Conservation (phyloP, 2,888 invertebrate species). For the Pemphredon lugubris region DNA sequence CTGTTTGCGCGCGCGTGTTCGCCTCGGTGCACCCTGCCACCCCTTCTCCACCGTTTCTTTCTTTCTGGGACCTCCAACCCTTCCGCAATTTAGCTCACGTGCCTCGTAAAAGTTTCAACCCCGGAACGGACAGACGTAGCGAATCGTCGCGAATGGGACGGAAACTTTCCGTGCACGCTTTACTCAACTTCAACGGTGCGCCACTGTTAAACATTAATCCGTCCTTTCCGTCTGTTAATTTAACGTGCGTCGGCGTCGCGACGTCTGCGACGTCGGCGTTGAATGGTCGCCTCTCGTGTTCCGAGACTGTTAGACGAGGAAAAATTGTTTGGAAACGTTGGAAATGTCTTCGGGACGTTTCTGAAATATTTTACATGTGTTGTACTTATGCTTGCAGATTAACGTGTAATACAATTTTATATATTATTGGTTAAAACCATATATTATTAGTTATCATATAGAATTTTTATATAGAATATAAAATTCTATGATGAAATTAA, state of each 20-base stretch:
- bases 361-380: too few relatives aligned
- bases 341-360: neutral
- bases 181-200: too few relatives aligned
- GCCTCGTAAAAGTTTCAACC: conserved; percentile 62
- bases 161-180: conserved; percentile 13
- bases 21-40: conserved; percentile 38
- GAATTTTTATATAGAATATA: too few relatives aligned
- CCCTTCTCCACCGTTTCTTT: conserved; percentile 11
- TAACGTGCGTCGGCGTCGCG: conserved; percentile 32
- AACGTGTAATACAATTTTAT: too few relatives aligned
- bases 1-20: conserved; percentile 32
- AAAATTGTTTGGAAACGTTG: too few relatives aligned
- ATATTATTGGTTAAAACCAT: too few relatives aligned
- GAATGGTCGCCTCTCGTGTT: conserved; percentile 10
- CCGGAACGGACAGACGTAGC: conserved; percentile 28
- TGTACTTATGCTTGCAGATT: too few relatives aligned
- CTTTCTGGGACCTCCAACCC: conserved; percentile 26
- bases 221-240: conserved; percentile 59
- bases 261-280: conserved; percentile 27
- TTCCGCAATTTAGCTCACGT: conserved; percentile 58
- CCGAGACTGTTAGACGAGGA: neutral
- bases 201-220: conserved; percentile 59
- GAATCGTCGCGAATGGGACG: conserved; percentile 26
- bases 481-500: too few relatives aligned
- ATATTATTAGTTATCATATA: too few relatives aligned